Base-by-base conservation (phyloP, 2,797 vertebrate genomes). In the Neosilurus mollespiculum region DNA sequence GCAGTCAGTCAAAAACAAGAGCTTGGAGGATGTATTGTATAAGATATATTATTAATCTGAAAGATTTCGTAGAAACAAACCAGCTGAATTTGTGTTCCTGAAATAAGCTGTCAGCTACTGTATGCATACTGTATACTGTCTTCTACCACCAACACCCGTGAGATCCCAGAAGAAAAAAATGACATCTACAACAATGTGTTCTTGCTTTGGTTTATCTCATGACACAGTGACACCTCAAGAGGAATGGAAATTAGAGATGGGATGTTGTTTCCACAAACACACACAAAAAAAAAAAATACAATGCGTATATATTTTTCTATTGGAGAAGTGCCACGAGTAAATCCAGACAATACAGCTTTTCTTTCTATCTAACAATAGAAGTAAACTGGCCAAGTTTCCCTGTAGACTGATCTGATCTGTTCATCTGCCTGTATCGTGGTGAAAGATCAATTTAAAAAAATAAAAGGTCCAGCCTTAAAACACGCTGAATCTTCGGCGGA, bases 31-130 rank as follows among this genome's bases (percentile, higher is more conserved):
- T 59, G 26, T 73, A 20, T 11, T 6, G 51, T 10, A 76, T 59
- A 24, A 62, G 58, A 24, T 24, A 76, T 22, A 62, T 49, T 24
- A 62, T 64, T 49, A 51, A 51, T 64, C 22, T 24, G 4, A 64
- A 26, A 64, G 15, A 64, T 78, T 37, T 1, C 34, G 9, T 24
- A 58, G 16, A 61, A 2, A 3, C n/a, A 5, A n/a, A 1, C 6
- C 54, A 62, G 80, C 24, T 12, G 12, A 71, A 49, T 26, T 24
- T 7, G 14, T 67, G 34, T 16, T 73, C 4, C 16, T 67, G n/a
- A 34, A 80, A 83, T 67, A 61, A 79, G 24, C 61, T 79, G 75
- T 82, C 75, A 72, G 51, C n/a, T n/a, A n/a, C n/a, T n/a, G n/a
- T 43, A n/a, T 59, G 20, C 16, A 59, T 18, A 59, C 15, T 76